Conservation (phyloP, 2,113 vertebrate species). For the Elaphurus davidianus region DNA sequence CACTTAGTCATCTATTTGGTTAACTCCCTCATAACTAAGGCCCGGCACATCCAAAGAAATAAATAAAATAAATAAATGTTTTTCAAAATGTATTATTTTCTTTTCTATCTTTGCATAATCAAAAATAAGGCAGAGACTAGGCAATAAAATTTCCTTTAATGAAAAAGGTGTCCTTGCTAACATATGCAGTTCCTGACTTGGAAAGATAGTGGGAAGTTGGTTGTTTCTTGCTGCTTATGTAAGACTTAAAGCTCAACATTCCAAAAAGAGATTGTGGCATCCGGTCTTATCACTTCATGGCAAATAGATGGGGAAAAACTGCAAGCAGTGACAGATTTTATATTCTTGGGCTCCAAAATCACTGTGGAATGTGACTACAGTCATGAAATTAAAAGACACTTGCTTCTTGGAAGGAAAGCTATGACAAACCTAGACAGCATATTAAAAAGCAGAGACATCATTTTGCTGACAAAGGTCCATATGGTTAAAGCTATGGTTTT, state of each 20-base stretch:
- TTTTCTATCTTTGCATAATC: not conserved
- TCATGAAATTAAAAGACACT: not conserved
- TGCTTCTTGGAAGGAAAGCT: not conserved
- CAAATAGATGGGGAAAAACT: not conserved
- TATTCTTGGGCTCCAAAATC: not conserved
- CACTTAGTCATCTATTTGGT: not conserved
- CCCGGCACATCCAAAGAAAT: not conserved
- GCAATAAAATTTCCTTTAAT: not conserved
- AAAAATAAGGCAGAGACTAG: not conserved
- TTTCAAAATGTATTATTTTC: not conserved
- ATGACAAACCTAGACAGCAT: not conserved
- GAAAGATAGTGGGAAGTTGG: not conserved
- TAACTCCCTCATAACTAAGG: not conserved
- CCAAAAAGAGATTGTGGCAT: not conserved
- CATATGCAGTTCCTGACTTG: not conserved
- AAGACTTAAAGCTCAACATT: not conserved
- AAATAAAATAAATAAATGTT: not conserved
- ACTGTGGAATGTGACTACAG: not conserved
- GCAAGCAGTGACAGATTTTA: not conserved
- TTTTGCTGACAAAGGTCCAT: not conserved
- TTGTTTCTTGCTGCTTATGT: not conserved
- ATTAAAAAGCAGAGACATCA: not conserved
- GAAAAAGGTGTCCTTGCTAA: not conserved
- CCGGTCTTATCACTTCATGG: not conserved
- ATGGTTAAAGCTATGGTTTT: not conserved